A percentile compares a stretch with the other conserved stretches of the same genome.
phyloP scores from a whole-genome alignment of 2,888 invertebrate genomes.

The Melitaea athalia region DNA sequence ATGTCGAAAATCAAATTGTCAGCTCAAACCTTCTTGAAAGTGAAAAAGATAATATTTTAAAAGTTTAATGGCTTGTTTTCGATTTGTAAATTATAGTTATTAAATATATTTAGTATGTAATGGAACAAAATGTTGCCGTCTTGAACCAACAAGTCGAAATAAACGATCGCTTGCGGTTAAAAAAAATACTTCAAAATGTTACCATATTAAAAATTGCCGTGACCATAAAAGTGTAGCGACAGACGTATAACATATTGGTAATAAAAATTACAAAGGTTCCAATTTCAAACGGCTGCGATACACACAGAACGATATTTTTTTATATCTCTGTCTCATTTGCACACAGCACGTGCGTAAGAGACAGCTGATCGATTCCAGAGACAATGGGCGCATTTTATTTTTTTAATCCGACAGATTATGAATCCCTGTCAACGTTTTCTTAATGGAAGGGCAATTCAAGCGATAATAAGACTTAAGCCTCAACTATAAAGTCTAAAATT shows the following conservation, averaged over 20 bases:
- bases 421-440: slow-evolving; percentile 33
- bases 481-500: slow-evolving; percentile 7
- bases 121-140: not conserved
- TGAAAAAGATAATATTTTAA: too few relatives aligned
- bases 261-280: slow-evolving; percentile 37
- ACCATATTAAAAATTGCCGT: not conserved
- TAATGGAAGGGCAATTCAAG: slow-evolving; percentile 9
- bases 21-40: too few relatives aligned
- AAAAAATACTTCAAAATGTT: not conserved
- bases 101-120: too few relatives aligned
- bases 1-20: too few relatives aligned
- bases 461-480: slow-evolving; percentile 1
- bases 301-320: slow-evolving; percentile 30
- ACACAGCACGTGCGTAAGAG: slow-evolving; percentile 29
- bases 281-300: slow-evolving; percentile 34
- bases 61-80: too few relatives aligned
- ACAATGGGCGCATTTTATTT: slow-evolving; percentile 39
- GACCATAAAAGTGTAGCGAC: slow-evolving; percentile 21
- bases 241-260: slow-evolving; percentile 18
- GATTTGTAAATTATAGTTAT: too few relatives aligned
- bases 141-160: not conserved
- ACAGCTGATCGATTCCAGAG: slow-evolving; percentile 34
- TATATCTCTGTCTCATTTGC: slow-evolving; percentile 24
- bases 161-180: not conserved
- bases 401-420: slow-evolving; percentile 41